These are phyloP conservation scores for Heliconius hermathena DNA, from an alignment of 1,140 invertebrate species.

Conservation along the genomic window DNA sequence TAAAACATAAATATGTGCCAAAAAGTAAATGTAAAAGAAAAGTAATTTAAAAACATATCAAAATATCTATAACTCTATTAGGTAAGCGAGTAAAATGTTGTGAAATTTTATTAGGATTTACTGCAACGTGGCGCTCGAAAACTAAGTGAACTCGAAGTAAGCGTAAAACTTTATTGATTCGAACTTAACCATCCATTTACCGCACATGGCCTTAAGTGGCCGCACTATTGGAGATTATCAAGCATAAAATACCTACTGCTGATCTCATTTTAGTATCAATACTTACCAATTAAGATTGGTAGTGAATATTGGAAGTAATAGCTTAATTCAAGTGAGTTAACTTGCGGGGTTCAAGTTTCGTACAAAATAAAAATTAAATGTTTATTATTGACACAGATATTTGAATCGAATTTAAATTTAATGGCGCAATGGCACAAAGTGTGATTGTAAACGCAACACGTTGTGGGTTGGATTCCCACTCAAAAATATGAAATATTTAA, in stretches of 20 bases:
- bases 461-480: too few species aligned
- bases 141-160: neutral
- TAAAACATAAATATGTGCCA: too few species aligned
- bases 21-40: too few species aligned
- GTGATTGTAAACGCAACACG: too few species aligned
- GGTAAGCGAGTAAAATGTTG: neutral
- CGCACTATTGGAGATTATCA: neutral
- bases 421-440: too few species aligned
- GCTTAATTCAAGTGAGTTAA: too few species aligned
- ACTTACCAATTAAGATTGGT: neutral
- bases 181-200: neutral
- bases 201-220: constrained; percentile 4
- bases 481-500: too few species aligned
- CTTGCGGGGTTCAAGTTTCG: too few species aligned
- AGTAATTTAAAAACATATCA: neutral
- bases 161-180: constrained; percentile 9
- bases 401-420: too few species aligned
- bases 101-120: neutral
- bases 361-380: too few species aligned
- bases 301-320: neutral
- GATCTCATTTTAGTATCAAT: neutral
- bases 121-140: neutral
- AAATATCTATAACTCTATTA: neutral
- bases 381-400: too few species aligned
- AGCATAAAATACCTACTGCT: neutral